Base-by-base conservation (phyloP, 2,888 invertebrate species). In the Caenorhabditis angaria region DNA sequence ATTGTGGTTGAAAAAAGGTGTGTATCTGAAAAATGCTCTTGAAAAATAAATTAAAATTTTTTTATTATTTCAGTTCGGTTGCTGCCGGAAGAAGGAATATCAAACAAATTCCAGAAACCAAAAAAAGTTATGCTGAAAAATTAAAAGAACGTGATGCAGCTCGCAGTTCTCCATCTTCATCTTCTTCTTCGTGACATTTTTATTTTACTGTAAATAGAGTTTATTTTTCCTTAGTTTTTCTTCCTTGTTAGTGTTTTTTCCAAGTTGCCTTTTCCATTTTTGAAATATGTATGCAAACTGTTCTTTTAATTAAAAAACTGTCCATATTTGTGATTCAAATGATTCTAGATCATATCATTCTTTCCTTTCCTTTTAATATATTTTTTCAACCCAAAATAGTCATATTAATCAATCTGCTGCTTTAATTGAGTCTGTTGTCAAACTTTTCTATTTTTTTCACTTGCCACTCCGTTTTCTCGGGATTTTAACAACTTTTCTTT, bases 41-140 rank as follows among this genome's bases (percentile, higher is more conserved):
- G n/a, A n/a, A n/a, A n/a, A n/a, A 41, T 57, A 35, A 20, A 20
- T 57, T 24, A n/a, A 48, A 48, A 48, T 18, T 48, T 5, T 25
- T 54, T 28, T 54, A 3, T 1, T 27, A 22, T 61, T 71, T 53
- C 61, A 71, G 71, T 27, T 66, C 71, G n/a, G 67, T 71, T 6
- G 63, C 63, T 22, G 66, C 66, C 22, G 66, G 70, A 12, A 59
- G 60, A n/a, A 61, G 60, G 2, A 63, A 71, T n/a, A 29, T 70
- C 60, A 70, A 62, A 62, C 71, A 64, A 61, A 41, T 61, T 50
- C 74, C 76, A 8, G 76, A 79, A 41, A 64, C 74, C 24, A 74
- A 75, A 56, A 75, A 69, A 29, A 69, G 71, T 25, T 79, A 79
- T 57, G 79, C 79, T 18, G 79, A 79, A 25, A 79, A 79, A 54